Conservation (phyloP, 2,113 vertebrate genomes). For the Bambusicola thoracicus region DNA sequence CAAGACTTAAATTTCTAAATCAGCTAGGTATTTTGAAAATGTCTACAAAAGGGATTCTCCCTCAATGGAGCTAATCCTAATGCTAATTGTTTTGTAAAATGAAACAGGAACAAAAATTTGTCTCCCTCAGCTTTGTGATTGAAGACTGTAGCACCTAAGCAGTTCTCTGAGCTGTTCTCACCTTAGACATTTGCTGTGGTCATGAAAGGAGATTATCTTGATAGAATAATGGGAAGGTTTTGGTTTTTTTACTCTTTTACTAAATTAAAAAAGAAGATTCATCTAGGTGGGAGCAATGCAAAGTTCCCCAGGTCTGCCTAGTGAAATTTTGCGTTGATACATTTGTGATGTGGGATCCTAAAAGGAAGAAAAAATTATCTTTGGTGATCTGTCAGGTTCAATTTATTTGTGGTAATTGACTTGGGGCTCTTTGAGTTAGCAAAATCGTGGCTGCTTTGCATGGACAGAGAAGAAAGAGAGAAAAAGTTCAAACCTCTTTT, state of each 20-base stretch:
- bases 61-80: neutral
- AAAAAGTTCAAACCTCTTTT: neutral
- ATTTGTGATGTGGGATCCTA: neutral
- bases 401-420: constrained; percentile 43
- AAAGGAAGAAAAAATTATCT: constrained; percentile 32
- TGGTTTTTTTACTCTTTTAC: neutral
- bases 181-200: neutral
- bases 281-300: neutral
- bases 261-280: neutral
- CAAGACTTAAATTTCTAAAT: neutral
- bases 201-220: neutral
- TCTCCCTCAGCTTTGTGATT: neutral
- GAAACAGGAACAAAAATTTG: neutral
- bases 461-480: neutral
- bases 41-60: neutral
- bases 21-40: neutral
- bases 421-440: constrained; percentile 8
- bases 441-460: constrained; percentile 19
- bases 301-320: neutral
- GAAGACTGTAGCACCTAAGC: neutral
- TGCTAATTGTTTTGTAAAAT: neutral
- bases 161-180: neutral
- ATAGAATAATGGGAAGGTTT: neutral
- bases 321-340: neutral
- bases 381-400: constrained; percentile 47